These are phyloP conservation scores for Hippocampus guttulatus DNA, from an alignment of 2,113 vertebrate genomes.

Conservation along the genomic window DNA sequence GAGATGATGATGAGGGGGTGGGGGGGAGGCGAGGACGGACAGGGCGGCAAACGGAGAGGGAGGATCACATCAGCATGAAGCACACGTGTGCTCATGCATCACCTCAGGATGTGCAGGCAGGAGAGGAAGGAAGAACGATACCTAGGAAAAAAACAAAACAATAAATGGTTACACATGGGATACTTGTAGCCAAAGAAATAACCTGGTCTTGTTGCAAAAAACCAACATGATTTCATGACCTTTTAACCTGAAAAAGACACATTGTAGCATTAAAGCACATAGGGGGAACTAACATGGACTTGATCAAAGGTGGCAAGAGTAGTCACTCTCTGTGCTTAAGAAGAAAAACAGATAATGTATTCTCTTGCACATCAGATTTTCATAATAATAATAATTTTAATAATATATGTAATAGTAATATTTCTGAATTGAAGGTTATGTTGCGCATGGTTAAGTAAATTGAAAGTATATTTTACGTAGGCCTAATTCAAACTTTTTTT, in stretches of 20 bases:
- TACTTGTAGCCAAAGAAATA: background rate
- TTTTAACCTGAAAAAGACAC: background rate
- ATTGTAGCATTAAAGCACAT: background rate
- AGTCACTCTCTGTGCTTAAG: too few relatives aligned
- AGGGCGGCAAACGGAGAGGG: conserved; percentile 35
- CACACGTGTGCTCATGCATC: conserved; percentile 37
- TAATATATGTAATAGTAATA: too few relatives aligned
- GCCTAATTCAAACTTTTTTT: background rate
- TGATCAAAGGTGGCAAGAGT: too few relatives aligned
- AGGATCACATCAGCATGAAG: conserved; percentile 46
- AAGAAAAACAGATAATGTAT: background rate
- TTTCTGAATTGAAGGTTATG: too few relatives aligned
- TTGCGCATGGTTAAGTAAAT: too few relatives aligned
- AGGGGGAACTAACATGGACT: background rate
- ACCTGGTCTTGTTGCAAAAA: background rate
- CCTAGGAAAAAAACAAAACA: background rate
- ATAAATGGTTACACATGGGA: background rate
- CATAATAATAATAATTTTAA: too few relatives aligned
- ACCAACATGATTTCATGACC: background rate
- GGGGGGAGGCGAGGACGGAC: conserved; percentile 24
- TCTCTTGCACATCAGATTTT: too few relatives aligned
- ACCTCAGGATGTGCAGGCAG: conserved; percentile 1
- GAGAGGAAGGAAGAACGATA: conserved; percentile 9
- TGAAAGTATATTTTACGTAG: too few relatives aligned
- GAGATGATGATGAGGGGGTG: conserved; percentile 1